Percentiles rank a stretch among this genome's conserved stretches.
Evolutionary conservation across 2,113 vertebrate genomes (phyloP).

Genomic region (Lipophrys pholis): DNA sequence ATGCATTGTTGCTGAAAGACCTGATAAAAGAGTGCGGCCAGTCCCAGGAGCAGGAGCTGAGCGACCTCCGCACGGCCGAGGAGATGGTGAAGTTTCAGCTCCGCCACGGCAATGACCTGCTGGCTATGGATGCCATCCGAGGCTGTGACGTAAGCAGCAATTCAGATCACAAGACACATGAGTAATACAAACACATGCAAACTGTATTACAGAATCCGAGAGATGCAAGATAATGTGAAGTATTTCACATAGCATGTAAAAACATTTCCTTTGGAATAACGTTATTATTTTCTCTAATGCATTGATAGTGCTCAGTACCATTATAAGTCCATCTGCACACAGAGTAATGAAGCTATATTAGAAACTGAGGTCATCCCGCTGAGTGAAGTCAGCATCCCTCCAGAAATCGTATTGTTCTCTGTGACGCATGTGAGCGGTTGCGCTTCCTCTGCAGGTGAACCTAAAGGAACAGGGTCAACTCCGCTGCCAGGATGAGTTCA

Average conservation of each 20-base stretch:
- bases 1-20: slow-evolving; percentile 93
- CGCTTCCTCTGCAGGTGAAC: slow-evolving; percentile 84
- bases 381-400: slow-evolving; percentile 42
- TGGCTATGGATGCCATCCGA: slow-evolving; percentile 97
- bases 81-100: slow-evolving; percentile 97
- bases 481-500: slow-evolving; percentile 88
- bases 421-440: slow-evolving; percentile 53
- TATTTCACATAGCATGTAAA: no score
- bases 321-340: background rate
- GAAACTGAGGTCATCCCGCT: slow-evolving; percentile 36
- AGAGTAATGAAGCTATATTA: slow-evolving; percentile 43
- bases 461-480: slow-evolving; percentile 89
- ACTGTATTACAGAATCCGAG: no score
- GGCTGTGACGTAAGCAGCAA: slow-evolving; percentile 90
- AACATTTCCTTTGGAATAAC: background rate
- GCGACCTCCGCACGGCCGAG: slow-evolving; percentile 88
- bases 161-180: no score
- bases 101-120: slow-evolving; percentile 94
- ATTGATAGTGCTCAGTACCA: background rate
- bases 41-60: slow-evolving; percentile 89
- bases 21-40: slow-evolving; percentile 92
- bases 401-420: slow-evolving; percentile 62
- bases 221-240: no score
- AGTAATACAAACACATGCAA: no score
- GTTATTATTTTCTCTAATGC: background rate